Base-by-base conservation (phyloP, 1,140 invertebrate species). In the Aethina tumida region DNA sequence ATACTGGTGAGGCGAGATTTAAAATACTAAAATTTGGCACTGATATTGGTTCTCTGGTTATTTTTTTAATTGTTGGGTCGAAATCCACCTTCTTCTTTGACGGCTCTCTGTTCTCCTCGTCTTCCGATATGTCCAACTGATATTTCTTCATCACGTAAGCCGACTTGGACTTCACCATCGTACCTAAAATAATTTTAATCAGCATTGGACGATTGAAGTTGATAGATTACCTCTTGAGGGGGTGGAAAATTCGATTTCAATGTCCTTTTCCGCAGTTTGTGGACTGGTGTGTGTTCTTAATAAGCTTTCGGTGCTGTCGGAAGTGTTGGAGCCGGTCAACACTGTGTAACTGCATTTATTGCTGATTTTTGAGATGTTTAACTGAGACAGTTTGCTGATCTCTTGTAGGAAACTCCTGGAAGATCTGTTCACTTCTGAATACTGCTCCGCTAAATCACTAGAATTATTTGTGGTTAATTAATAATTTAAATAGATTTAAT, bases 21-120 rank as follows among this genome's bases (percentile, higher is more conserved):
- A 78, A 62, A 32, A 73, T 67, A 9, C 74, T 73, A 51, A 83
- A 82, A 61, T 84, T 83, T 47, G 82, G 81, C 43, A 84, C 81
- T 2, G 81, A 85, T 26, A 81, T 73, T 1, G 79, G 79, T 49
- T 84, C 80, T 27, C 80, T 64, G 1, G 77, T 71, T 58, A 79
- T 71, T 21, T 69, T 52, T 35, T 38, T 58, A 28, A 47, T 55
- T 45, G 37, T 43, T 49, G 19, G 54, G 48, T 39, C 59, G 40
- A 36, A 64, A 58, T 49, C 61, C 35, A 55, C 63, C 46, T 53
- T 42, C 50, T 44, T 62, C 56, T 54, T 67, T 9, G 21, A 18
- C 26, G 34, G 31, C 33, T 39, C 36, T 33, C 39, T 43, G 0
- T 16, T 9, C 40, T 49, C 43, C 15, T 43, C 42, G 8, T 55